These are phyloP conservation scores for Lasioglossum figueresi DNA, from an alignment of 2,888 invertebrate genomes.

Conservation along the genomic window DNA sequence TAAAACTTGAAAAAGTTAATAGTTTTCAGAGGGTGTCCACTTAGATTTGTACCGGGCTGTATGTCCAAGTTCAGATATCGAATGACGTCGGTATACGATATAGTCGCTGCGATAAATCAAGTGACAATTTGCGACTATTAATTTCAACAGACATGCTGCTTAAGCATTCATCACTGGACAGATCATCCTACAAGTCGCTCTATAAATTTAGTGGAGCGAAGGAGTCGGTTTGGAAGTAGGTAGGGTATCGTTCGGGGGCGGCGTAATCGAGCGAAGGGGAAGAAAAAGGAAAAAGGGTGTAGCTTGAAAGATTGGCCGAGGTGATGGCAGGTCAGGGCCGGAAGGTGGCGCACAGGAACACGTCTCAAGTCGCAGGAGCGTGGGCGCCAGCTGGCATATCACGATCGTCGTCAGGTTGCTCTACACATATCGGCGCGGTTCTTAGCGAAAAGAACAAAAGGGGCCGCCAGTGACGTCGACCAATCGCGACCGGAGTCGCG, in stretches of 20 bases:
- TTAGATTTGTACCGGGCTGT: not conserved
- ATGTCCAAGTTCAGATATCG: not conserved
- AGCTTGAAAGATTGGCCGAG: slow-evolving; percentile 51
- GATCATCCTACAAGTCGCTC: not conserved
- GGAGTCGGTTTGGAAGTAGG: slow-evolving; percentile 6
- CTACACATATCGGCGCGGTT: slow-evolving; percentile 68
- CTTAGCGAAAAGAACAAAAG: slow-evolving; percentile 70
- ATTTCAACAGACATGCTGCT: not conserved
- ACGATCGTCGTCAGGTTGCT: slow-evolving; percentile 74
- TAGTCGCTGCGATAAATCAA: not conserved
- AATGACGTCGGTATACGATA: not conserved
- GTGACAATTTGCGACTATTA: not conserved
- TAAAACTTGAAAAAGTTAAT: not conserved
- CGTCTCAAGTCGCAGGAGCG: slow-evolving; percentile 71
- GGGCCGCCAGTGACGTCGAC: slow-evolving; percentile 62
- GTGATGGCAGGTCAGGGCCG: slow-evolving; percentile 70
- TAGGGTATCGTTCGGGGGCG: slow-evolving; percentile 34
- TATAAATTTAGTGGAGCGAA: not conserved
- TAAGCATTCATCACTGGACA: not conserved
- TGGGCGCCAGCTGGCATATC: slow-evolving; percentile 76
- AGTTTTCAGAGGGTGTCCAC: not conserved
- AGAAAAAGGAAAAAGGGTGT: slow-evolving; percentile 52
- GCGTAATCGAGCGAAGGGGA: slow-evolving; percentile 36
- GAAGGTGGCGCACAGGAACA: slow-evolving; percentile 68
- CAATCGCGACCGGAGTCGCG: slow-evolving; percentile 60